Conservation (phyloP, 1,140 invertebrate genomes). For the Eriosoma lanigerum region DNA sequence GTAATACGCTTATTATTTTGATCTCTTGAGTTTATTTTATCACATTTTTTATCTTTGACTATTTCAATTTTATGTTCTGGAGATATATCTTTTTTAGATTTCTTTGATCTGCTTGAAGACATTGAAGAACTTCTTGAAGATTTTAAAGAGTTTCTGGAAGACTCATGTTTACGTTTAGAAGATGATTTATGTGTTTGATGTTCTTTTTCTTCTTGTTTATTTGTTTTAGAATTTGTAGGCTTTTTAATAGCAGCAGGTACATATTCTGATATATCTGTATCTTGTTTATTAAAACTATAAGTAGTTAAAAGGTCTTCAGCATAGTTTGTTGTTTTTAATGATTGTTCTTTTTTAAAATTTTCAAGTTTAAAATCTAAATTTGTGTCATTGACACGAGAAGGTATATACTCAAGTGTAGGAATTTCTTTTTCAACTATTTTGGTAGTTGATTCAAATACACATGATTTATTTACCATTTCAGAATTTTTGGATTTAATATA, state of each 20-base stretch:
- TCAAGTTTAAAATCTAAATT: conserved; percentile 37
- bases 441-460: not conserved
- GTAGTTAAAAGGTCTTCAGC: not conserved
- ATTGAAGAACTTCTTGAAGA: conserved; percentile 17
- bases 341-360: not conserved
- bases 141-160: too few species aligned
- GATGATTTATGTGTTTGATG: not conserved
- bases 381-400: conserved; percentile 8
- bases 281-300: conserved; percentile 17
- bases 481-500: conserved; percentile 30
- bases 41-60: not conserved
- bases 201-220: not conserved
- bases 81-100: conserved; percentile 33
- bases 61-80: conserved; percentile 3
- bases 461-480: not conserved
- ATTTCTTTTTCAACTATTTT: not conserved
- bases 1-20: conserved; percentile 4
- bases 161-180: conserved; percentile 31
- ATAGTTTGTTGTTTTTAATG: not conserved
- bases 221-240: not conserved
- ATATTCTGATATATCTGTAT: conserved; percentile 23
- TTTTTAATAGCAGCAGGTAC: not conserved
- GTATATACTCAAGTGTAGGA: conserved; percentile 33
- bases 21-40: conserved; percentile 8
- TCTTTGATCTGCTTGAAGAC: conserved; percentile 37